phyloP scores from a whole-genome alignment of 53 echinoderm and acorn worm genomes.

The Henricia sp. region DNA sequence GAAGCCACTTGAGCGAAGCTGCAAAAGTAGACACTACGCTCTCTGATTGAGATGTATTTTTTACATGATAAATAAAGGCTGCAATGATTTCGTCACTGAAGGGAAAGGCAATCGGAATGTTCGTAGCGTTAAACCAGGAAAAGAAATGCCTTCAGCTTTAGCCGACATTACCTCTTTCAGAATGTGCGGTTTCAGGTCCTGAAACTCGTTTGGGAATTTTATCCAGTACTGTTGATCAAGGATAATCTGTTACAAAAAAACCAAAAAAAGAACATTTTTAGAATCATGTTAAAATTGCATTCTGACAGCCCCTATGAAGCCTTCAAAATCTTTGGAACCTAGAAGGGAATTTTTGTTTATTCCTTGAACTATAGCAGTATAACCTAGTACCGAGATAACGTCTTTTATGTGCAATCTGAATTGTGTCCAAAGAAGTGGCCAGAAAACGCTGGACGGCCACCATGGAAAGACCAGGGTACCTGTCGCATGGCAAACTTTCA shows the following conservation, averaged over 20 bases:
- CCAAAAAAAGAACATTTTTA: neutral
- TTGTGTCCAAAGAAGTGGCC: slow-evolving; percentile 19
- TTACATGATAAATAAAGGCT: neutral
- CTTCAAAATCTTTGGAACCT: neutral
- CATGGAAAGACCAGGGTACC: slow-evolving; percentile 18
- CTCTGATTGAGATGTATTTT: neutral
- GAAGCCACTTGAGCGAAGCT: slow-evolving; percentile 9
- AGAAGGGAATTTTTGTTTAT: slow-evolving; percentile 10
- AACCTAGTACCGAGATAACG: neutral
- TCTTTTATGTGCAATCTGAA: neutral
- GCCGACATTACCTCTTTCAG: neutral
- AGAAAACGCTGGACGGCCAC: slow-evolving; percentile 26
- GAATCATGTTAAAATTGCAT: neutral
- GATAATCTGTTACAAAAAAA: neutral
- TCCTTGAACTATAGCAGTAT: neutral
- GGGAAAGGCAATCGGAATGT: neutral
- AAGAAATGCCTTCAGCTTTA: neutral
- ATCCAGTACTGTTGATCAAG: neutral
- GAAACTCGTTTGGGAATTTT: neutral
- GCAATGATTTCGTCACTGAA: neutral
- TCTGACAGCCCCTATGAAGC: neutral
- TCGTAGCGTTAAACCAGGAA: neutral
- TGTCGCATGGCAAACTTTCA: neutral
- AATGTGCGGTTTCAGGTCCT: neutral
- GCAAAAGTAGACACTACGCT: neutral